These are phyloP conservation scores for Drymodes brunneopygia DNA, from an alignment of 2,113 vertebrate species.

Conservation along the genomic window DNA sequence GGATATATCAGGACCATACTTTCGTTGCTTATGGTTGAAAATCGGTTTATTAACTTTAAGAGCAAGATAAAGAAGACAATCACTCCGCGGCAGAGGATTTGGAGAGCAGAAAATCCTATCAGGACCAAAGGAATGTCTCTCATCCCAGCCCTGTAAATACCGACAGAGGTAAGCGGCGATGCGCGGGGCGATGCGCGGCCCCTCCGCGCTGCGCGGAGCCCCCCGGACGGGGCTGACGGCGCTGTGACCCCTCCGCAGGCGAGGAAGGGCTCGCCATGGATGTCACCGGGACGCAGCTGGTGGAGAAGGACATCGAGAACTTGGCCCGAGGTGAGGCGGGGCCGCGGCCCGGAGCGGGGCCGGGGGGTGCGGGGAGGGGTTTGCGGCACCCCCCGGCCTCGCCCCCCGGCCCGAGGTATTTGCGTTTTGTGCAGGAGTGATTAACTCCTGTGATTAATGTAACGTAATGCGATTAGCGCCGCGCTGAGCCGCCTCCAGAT, in stretches of 20 bases:
- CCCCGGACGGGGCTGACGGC: not conserved
- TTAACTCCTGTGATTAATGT: constrained; percentile 55
- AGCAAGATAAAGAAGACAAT: constrained; percentile 81
- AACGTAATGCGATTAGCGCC: constrained; percentile 19
- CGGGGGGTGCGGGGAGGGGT: not conserved
- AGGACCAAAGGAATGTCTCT: constrained; percentile 79
- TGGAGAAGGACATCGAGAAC: constrained; percentile 89
- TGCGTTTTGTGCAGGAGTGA: constrained; percentile 15
- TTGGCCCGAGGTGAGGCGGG: constrained; percentile 88
- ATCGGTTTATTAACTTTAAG: constrained; percentile 78
- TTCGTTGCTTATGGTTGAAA: constrained; percentile 72
- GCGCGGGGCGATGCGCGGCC: not conserved
- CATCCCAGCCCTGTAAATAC: constrained; percentile 82
- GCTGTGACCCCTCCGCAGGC: constrained; percentile 61
- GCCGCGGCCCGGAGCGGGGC: too few relatives aligned
- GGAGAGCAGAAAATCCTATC: constrained; percentile 84
- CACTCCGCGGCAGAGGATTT: constrained; percentile 84
- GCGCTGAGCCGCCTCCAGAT: constrained; percentile 19
- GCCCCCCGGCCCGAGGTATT: not conserved
- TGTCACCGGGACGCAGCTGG: constrained; percentile 76
- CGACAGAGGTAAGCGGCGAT: constrained; percentile 77
- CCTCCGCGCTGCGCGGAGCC: not conserved
- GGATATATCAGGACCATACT: constrained; percentile 63
- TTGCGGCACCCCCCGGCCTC: not conserved
- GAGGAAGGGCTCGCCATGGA: constrained; percentile 83